phyloP scores from a whole-genome alignment of 2,113 vertebrate species.

The Salvelinus namaycush region DNA sequence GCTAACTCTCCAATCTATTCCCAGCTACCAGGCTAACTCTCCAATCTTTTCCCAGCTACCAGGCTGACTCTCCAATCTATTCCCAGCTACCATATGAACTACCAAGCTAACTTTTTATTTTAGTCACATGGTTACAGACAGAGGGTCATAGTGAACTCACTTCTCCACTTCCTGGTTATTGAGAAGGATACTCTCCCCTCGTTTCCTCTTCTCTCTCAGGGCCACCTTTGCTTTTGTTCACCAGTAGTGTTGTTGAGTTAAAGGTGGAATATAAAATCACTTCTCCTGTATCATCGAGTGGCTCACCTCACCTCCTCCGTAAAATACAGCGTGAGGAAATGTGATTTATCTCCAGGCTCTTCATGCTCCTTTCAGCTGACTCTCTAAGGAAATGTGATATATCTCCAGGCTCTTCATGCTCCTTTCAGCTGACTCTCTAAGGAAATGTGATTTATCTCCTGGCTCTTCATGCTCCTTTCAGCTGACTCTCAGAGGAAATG shows the following conservation, averaged over 20 bases:
- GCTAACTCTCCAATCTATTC: conserved; percentile 41
- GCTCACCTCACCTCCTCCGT: conserved; percentile 44
- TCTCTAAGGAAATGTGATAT: too few relatives aligned
- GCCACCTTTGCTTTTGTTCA: conserved; percentile 30
- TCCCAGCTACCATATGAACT: conserved; percentile 33
- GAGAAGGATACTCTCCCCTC: conserved; percentile 31
- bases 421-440: conserved; percentile 32
- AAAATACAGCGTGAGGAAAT: conserved; percentile 64
- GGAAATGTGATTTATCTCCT: conserved; percentile 62
- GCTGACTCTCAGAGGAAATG: too few relatives aligned
- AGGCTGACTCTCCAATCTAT: conserved; percentile 37
- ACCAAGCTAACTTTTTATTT: too few relatives aligned
- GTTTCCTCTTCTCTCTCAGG: conserved; percentile 27
- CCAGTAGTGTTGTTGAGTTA: neutral
- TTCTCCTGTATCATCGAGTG: conserved; percentile 40
- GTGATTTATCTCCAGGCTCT: conserved; percentile 67
- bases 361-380: conserved; percentile 62
- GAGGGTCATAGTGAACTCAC: neutral
- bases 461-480: conserved; percentile 60
- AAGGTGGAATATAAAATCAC: conserved; percentile 35
- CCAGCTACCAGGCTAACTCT: conserved; percentile 40
- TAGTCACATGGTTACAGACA: too few relatives aligned
- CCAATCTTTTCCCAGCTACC: conserved; percentile 50
- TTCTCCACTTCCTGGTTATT: conserved; percentile 30
- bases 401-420: too few relatives aligned